phyloP scores from a whole-genome alignment of 2,113 vertebrate genomes.

The Gadus macrocephalus region DNA sequence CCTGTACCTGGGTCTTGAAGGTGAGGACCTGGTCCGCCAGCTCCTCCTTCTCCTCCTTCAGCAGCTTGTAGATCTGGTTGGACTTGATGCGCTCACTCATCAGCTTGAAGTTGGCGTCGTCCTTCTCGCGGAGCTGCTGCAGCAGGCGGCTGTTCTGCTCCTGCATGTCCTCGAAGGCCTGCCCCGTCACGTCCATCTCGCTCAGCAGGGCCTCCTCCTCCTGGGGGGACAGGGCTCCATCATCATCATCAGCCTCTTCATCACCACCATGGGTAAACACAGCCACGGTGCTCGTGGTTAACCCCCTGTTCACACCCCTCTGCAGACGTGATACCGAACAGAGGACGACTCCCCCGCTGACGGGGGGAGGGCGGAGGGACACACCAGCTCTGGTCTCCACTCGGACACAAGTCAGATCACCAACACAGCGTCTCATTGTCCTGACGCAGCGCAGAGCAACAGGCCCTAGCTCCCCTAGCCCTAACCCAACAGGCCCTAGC shows the following conservation, averaged over 20 bases:
- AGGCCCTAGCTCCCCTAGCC: no score
- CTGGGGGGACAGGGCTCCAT: slow-evolving; percentile 52
- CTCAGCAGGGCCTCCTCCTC: slow-evolving; percentile 91
- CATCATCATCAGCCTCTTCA: background rate
- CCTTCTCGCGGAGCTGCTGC: slow-evolving; percentile 89
- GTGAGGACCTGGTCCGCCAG: slow-evolving; percentile 87
- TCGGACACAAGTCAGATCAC: no score
- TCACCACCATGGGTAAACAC: background rate
- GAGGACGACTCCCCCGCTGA: no score
- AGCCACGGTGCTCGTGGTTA: background rate
- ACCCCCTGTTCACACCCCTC: no score
- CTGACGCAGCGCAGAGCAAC: no score
- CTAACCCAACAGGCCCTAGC: no score
- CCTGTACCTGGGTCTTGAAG: slow-evolving; percentile 86
- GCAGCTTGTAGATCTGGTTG: slow-evolving; percentile 93
- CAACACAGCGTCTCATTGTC: no score
- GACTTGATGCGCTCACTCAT: slow-evolving; percentile 95
- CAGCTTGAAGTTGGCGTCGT: slow-evolving; percentile 93
- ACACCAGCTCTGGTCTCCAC: no score
- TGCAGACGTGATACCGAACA: no score
- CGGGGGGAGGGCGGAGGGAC: no score
- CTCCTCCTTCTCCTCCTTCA: slow-evolving; percentile 90
- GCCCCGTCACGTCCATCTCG: slow-evolving; percentile 94
- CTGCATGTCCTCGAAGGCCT: slow-evolving; percentile 96
- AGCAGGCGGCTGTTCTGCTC: slow-evolving; percentile 90